Percentiles rank a stretch among this genome's conserved stretches.
These are phyloP conservation scores for Mythimna albipuncta DNA, from an alignment of 2,888 invertebrate genomes.

Conservation along the genomic window DNA sequence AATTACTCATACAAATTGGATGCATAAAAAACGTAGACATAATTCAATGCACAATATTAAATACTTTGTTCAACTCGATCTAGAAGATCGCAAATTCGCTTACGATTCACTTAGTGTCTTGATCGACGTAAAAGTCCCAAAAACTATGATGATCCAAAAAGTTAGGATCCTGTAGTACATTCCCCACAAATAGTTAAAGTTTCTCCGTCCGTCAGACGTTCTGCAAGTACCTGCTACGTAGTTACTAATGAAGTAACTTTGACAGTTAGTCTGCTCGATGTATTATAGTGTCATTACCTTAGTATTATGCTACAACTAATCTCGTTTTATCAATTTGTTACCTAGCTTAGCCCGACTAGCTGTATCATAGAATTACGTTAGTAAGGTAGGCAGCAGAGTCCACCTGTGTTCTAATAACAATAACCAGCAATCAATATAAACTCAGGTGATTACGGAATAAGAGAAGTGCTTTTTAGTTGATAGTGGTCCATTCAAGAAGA, in stretches of 20 bases:
- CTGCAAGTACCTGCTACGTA: constrained; percentile 35
- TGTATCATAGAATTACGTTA: constrained; percentile 16
- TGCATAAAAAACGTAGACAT: background rate
- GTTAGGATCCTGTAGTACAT: constrained; percentile 22
- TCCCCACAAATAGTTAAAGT: constrained; percentile 48
- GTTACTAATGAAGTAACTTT: constrained; percentile 58
- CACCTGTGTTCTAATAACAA: constrained; percentile 24
- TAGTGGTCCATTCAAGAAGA: background rate
- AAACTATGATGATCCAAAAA: constrained; percentile 41
- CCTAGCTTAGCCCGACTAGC: background rate
- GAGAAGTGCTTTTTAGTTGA: background rate
- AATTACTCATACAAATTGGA: constrained; percentile 10
- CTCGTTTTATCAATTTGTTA: constrained; percentile 11
- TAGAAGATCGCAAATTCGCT: background rate
- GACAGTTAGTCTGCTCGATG: constrained; percentile 41
- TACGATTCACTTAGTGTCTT: constrained; percentile 4
- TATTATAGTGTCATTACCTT: constrained; percentile 25
- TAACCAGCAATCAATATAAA: constrained; percentile 9
- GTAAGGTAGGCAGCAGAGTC: constrained; percentile 1
- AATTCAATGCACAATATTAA: background rate
- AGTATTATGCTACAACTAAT: constrained; percentile 21
- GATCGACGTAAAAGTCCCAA: constrained; percentile 9
- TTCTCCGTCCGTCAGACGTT: constrained; percentile 37
- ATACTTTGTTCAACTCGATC: background rate
- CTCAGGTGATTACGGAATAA: background rate